Base-by-base conservation (phyloP, 1,140 invertebrate species). In the Euschistus heros region DNA sequence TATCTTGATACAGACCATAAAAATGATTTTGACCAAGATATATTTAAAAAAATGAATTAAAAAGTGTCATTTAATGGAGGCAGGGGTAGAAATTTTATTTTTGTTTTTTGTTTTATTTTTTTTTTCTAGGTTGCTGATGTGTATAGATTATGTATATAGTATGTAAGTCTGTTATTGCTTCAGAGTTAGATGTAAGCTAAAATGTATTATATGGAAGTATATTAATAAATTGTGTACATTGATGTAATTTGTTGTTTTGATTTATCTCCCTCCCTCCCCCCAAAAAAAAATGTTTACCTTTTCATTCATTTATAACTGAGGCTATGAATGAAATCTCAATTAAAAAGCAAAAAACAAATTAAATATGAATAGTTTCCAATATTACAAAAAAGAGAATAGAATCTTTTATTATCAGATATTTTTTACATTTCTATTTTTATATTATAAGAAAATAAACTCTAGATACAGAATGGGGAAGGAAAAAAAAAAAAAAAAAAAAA, bases 201-300 rank as follows among this genome's bases (percentile, higher is more conserved):
- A 64, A 54, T 64, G 63, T 64, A 64, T 64, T 64, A 64, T 64
- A 64, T 54, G 63, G 63, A 64, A 64, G 18, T 64, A 64, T 64
- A 64, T 64, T 62, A 64, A 64, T 64, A 64, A 64, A 64, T 64
- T 64, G 63, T 64, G 63, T 64, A 64, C 63, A 64, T 64, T 64
- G 63, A 64, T 47, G 63, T 64, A 64, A 61, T 42, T 26, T 22
- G 50, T 22, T 22, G 50, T 54, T 61, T n/a, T 57, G 54, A 20
- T 26, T 57, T 24, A 24, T 57, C 24, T 10, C 2, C 24, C 14
- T 27, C 2, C 0, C 54, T 14, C 26, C n/a, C 54, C 22, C 26
- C 24, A 57, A 50, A 50, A 20, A 50, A 3, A 30, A n/a, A n/a
- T n/a, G n/a, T n/a, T n/a, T n/a, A n/a, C n/a, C n/a, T n/a, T n/a